Base-by-base conservation (phyloP, 2,888 invertebrate genomes). In the Xanthia togata region DNA sequence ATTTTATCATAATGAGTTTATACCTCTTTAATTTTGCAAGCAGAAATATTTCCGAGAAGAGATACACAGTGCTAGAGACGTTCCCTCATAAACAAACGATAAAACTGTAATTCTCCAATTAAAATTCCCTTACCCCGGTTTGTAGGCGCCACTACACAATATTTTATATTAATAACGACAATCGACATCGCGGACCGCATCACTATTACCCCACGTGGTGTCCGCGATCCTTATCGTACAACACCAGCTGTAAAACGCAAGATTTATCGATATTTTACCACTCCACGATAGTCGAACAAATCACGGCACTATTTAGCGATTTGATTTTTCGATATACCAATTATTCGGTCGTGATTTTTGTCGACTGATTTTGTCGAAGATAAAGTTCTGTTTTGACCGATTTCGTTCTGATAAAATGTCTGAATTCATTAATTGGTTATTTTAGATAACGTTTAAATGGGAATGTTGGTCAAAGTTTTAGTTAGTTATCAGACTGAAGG, bases 211-310 rank as follows among this genome's bases (percentile, higher is more conserved):
- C 96, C 96, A 96, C 96, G 96, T 96, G 96, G 96, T 92, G 94
- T 88, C 82, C 89, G 91, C 91, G 96, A 96, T 96, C 92, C 93
- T 94, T 96, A 96, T 96, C 96, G 90, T 86, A 83, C 89, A 88
- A 90, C 93, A 91, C 94, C 95, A 95, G 96, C 96, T 96, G 96
- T 96, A 96, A 96, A 96, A 96, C 95, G 93, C 91, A 94, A 94
- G 95, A 96, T 96, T 96, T 96, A 96, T 96, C 95, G 96, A 94
- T 94, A 95, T 95, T 95, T 96, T 94, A 93, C 94, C 91, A 90
- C 89, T 87, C 86, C 88, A 88, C 92, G 95, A 95, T 94, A 92
- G 92, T 89, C 90, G 93, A 90, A 95, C 96, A 95, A 95, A 95
- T 95, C 96, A 95, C 96, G 89, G 90, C 94, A 95, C 95, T 95